Percentiles rank a stretch among this genome's conserved stretches.
These are phyloP conservation scores for Pachyseris speciosa DNA, from an alignment of 64 coral and sea anemone species.

Conservation along the genomic window DNA sequence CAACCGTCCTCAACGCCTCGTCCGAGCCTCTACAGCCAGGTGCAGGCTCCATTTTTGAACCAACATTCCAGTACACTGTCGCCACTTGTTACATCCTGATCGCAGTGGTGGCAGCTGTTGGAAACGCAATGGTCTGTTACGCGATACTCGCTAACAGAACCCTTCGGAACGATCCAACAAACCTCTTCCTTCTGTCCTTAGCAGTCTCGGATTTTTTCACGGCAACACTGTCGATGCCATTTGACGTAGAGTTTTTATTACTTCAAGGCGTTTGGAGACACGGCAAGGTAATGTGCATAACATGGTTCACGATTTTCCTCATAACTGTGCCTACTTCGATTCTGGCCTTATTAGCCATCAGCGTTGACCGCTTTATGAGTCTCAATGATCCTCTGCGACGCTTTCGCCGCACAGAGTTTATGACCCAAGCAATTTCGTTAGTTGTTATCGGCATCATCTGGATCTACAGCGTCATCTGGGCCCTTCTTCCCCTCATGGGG, in stretches of 20 bases:
- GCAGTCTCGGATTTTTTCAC: constrained; percentile 71
- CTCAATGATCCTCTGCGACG: constrained; percentile 73
- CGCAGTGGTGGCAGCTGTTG: constrained; percentile 28
- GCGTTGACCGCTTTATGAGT: constrained; percentile 77
- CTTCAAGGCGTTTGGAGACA: constrained; percentile 61
- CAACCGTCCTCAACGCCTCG: neutral
- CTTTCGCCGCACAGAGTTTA: constrained; percentile 45
- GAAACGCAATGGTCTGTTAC: constrained; percentile 48
- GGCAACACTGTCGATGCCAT: constrained; percentile 62
- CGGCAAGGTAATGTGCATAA: constrained; percentile 43
- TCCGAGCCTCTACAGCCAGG: neutral
- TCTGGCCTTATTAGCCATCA: constrained; percentile 88
- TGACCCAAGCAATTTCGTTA: constrained; percentile 45
- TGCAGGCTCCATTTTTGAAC: neutral
- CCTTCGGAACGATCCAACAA: constrained; percentile 36
- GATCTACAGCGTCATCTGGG: constrained; percentile 73
- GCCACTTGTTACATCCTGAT: constrained; percentile 14
- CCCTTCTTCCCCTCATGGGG: constrained; percentile 80
- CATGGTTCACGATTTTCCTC: constrained; percentile 76
- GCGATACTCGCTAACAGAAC: constrained; percentile 42
- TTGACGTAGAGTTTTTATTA: constrained; percentile 69
- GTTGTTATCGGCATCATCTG: constrained; percentile 61
- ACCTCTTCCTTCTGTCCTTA: constrained; percentile 63
- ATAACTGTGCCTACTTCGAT: constrained; percentile 88
- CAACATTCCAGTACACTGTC: neutral